Percentiles rank a stretch among this genome's conserved stretches.
These are phyloP conservation scores for Ceratina australensis DNA, from an alignment of 1,140 invertebrate genomes.

Conservation along the genomic window DNA sequence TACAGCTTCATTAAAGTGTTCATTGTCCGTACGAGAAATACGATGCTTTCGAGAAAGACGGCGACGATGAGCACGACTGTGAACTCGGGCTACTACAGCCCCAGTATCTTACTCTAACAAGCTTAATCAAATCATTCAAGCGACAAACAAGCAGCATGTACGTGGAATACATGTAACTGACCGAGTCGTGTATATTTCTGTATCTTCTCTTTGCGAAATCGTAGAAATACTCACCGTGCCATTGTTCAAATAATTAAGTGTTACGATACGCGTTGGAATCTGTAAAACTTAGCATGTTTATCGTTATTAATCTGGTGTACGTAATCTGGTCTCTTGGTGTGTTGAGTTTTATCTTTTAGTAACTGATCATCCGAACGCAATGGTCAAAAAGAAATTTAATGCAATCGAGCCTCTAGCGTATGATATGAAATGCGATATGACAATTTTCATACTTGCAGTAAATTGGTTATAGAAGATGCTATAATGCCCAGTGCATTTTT, in stretches of 20 bases:
- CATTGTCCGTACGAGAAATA: too few relatives aligned
- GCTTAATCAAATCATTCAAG: slow-evolving; percentile 6
- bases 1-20: too few relatives aligned
- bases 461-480: too few relatives aligned
- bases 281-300: slow-evolving; percentile 4
- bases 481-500: too few relatives aligned
- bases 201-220: not conserved
- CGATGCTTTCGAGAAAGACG: not conserved
- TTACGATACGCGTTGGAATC: slow-evolving; percentile 3
- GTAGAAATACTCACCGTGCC: slow-evolving; percentile 3
- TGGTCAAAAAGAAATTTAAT: not conserved
- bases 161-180: too few relatives aligned
- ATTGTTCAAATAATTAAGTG: slow-evolving; percentile 7
- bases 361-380: not conserved
- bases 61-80: slow-evolving; percentile 30
- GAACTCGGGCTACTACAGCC: not conserved
- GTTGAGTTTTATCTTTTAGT: not conserved
- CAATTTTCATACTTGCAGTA: too few relatives aligned
- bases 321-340: not conserved
- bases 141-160: slow-evolving; percentile 9
- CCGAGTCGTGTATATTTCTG: too few relatives aligned
- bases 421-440: too few relatives aligned
- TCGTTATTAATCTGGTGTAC: not conserved
- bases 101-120: slow-evolving; percentile 8
- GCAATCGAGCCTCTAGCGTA: too few relatives aligned